These are phyloP conservation scores for Vesta saturnalis DNA, from an alignment of 2,888 invertebrate genomes.

Conservation along the genomic window DNA sequence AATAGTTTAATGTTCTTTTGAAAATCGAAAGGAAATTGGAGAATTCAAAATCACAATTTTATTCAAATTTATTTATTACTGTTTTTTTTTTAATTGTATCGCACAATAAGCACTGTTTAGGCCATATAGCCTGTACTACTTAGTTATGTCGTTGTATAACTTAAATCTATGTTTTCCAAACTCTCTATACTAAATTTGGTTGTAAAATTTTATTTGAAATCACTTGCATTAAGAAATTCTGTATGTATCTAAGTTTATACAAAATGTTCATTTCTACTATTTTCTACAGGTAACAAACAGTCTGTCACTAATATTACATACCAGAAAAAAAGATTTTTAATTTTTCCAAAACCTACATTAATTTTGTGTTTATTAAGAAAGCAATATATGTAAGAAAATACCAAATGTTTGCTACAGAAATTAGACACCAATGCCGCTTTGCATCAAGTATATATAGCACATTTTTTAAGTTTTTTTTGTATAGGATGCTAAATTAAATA, in stretches of 20 bases:
- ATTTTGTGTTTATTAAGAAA: neutral
- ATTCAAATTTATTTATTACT: slow-evolving; percentile 22
- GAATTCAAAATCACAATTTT: neutral
- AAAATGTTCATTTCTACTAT: slow-evolving; percentile 20
- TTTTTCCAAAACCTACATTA: neutral
- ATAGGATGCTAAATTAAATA: too few species aligned
- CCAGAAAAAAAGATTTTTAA: neutral
- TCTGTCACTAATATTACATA: slow-evolving; percentile 12
- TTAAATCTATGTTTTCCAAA: slow-evolving; percentile 21
- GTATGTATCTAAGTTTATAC: slow-evolving; percentile 31
- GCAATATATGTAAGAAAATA: slow-evolving; percentile 2
- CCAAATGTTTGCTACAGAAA: slow-evolving; percentile 9
- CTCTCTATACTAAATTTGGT: slow-evolving; percentile 27
- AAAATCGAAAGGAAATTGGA: neutral
- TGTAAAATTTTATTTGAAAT: slow-evolving; percentile 31
- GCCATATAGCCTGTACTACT: slow-evolving; percentile 29
- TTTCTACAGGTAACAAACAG: neutral
- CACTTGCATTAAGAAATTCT: slow-evolving; percentile 25
- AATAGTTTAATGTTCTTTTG: too few species aligned
- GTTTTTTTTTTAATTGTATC: slow-evolving; percentile 25
- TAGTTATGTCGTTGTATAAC: slow-evolving; percentile 37
- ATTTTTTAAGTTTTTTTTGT: neutral
- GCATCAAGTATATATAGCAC: neutral
- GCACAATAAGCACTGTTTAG: slow-evolving; percentile 37
- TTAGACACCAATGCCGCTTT: slow-evolving; percentile 1